Conservation (phyloP, 2,888 invertebrate species). For the Cheilosia impressa region DNA sequence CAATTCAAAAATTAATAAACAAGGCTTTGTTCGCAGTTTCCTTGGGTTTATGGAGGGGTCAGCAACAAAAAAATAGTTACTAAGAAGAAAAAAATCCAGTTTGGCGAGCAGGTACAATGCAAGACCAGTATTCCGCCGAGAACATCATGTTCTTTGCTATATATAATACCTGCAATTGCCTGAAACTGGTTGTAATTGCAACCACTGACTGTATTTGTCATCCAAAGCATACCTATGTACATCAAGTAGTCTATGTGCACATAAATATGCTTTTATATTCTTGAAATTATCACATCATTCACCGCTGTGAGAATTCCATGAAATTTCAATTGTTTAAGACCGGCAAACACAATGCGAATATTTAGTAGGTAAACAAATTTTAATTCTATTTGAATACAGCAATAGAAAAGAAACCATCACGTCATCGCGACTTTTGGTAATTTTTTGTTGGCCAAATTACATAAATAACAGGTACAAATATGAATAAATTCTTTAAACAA, state of each 20-base stretch:
- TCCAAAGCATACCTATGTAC: neutral
- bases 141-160: constrained; percentile 10
- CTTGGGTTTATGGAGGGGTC: neutral
- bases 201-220: neutral
- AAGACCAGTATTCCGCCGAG: constrained; percentile 1
- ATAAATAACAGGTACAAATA: too few species aligned
- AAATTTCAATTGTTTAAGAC: constrained; percentile 6
- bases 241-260: neutral
- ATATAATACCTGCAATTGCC: constrained; percentile 1
- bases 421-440: too few species aligned
- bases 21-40: constrained; percentile 6
- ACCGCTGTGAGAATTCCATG: neutral
- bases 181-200: constrained; percentile 26
- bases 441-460: too few species aligned
- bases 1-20: constrained; percentile 13
- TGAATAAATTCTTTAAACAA: too few species aligned
- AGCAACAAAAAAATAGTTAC: neutral
- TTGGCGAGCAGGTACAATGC: constrained; percentile 4
- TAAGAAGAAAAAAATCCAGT: constrained; percentile 27
- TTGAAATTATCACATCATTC: constrained; percentile 2
- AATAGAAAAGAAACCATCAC: too few species aligned
- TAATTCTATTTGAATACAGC: neutral
- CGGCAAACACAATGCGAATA: neutral
- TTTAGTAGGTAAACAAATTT: neutral
- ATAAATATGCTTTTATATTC: constrained; percentile 3